Evolutionary conservation across 2,113 vertebrate species (phyloP), one percentile per base, ranked within the genome.

Genomic region (Salvator merianae): DNA sequence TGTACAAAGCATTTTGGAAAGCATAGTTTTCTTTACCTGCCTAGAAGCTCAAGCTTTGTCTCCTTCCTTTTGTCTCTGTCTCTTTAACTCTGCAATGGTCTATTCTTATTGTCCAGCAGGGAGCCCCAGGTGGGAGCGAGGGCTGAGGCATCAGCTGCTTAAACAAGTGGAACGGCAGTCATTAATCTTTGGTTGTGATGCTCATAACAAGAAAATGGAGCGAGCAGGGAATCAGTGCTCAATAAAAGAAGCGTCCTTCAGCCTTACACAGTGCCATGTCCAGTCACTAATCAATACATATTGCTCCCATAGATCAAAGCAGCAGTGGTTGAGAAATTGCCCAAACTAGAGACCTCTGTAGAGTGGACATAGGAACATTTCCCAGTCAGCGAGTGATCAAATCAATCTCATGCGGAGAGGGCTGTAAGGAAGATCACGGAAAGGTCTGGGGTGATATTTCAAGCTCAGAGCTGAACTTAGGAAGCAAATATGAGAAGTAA

Each of bases 131-230:
- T 92, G 91, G 84, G 84, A 91, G 73, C 80, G 30, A 69, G 84
- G 79, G 80, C 90, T 89, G 80, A 94, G 89, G 91, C 86, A 92
- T 91, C 89, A 92, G 83, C 90, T 93, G 92, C 87, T 93, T 93
- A 93, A 94, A 93, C 87, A 93, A 93, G 92, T 73, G 59, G 86
- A 94, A 92, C 24, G 0, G 77, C 87, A 82, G 71, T 63, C 89
- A 90, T 93, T 90, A 92, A 94, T 94, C 94, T 93, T 83, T 86
- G 82, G 85, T 94, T 93, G 88, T 93, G 89, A 86, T 92, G 81
- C 90, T 93, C 86, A 84, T 91, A 94, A 90, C 86, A 85, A 87
- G 87, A 90, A 93, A 94, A 94, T 87, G 81, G 87, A 93, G 88
- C 82, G 84, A 93, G 89, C 73, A 90, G 89, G 89, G 92, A 92